Evolutionary conservation across 2,113 vertebrate species (phyloP), one percentile per base, ranked within the genome.

Genomic region (Trematocara marginatum): DNA sequence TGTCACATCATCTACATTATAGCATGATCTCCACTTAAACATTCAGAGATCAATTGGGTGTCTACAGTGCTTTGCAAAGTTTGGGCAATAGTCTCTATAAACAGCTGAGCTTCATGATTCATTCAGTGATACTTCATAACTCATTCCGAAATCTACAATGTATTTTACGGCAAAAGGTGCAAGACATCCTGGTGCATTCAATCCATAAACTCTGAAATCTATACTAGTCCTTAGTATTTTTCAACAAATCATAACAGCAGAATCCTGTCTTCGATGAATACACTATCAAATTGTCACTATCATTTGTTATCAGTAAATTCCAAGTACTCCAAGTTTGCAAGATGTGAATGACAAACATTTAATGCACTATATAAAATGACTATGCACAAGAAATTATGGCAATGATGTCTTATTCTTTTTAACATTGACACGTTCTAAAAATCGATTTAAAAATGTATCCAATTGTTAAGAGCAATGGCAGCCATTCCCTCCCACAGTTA

Each of bases 51-150:
- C 45, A 23, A 76, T 8, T 76, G 23, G 45, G 42, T 76, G 42
- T 76, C 45, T 49, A 31, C 69, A 31, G 69, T n/a, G 26, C 69
- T 76, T 76, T 49, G 26, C 13, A 74, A 76, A 76, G 42, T 26
- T 49, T 31, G 42, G 26, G 71, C 26, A 5, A 49, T 31, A 76
- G 10, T 47, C 71, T 76, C 45, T 49, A 76, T 31, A 76, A 31
- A 45, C 12, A 45, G 47, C 16, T 26, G 0, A 11, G 42, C 1
- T 76, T 49, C 42, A 76, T 31, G 16, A 49, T 7, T 29, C 45
- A 76, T 76, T 51, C 42, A 76, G 23, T 31, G 6, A 7, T 18
- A 49, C 9, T 29, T 49, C 16, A 31, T 31, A 74, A 31, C 59
- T 38, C 31, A 74, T 29, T 69, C 35, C 2, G 6, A 74, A 47